Base-by-base conservation (phyloP, 2,888 invertebrate species). In the Idaea biselata region DNA sequence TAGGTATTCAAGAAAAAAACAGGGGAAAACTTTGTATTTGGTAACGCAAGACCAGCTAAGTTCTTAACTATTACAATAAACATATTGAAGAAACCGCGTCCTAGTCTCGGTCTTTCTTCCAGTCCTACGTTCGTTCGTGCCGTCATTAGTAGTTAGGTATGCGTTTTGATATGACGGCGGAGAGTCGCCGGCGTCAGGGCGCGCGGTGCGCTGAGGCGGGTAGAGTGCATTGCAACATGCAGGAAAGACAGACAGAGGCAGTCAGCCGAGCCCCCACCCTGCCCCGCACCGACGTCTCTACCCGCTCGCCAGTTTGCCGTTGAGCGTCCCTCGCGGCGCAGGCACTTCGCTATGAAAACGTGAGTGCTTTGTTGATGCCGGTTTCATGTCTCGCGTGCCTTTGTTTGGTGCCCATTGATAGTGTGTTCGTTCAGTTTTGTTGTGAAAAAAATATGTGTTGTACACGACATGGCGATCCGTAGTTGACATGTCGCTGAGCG, bases 401-500 rank as follows among this genome's bases (percentile, higher is more conserved):
- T 88, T 87, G 86, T 88, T 83, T 82, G 74, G 88, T 89, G 88
- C 73, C 81, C 70, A 73, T 78, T 78, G 72, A 77, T 71, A 78
- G 87, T 86, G 83, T 75, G 76, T 78, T 44, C 44, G 44, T 44
- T 81, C 77, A 77, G 84, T 86, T 82, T 82, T 80, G 77, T 80
- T 81, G 76, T 65, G 69, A 76, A 82, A 79, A 75, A 79, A 83
- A 78, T 79, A 87, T 87, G 85, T 70, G 68, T 73, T 80, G 76
- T 72, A 77, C 79, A 73, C 82, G 84, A 83, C 76, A 92, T 92
- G 92, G 87, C 81, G 79, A 77, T 79, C 80, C 86, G 88, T 84
- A 91, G 91, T 89, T 91, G 92, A 91, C 88, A 92, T 91, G 93
- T 91, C 92, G 84, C 82, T 91, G 86, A 88, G 86, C 89, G 90